These are phyloP conservation scores for Lepilemur ruficaudatus DNA, from an alignment of 2,797 vertebrate genomes.

Conservation along the genomic window DNA sequence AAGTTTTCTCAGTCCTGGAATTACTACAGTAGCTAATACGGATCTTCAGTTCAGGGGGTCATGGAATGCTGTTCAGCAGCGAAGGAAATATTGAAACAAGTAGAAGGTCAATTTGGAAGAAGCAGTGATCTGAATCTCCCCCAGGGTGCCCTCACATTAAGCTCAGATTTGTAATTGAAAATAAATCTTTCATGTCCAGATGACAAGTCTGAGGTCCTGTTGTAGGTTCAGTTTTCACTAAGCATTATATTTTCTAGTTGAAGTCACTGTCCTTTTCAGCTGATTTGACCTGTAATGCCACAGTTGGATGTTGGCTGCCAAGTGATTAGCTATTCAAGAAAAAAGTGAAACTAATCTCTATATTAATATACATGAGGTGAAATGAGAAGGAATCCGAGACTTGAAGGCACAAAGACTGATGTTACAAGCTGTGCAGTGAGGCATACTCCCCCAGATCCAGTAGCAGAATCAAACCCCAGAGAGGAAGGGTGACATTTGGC, in stretches of 20 bases:
- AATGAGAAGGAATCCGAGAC: slow-evolving; percentile 52
- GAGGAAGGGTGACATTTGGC: slow-evolving; percentile 53
- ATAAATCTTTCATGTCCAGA: slow-evolving; percentile 65
- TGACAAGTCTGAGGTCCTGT: slow-evolving; percentile 60
- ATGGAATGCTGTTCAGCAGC: not conserved
- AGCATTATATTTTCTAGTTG: slow-evolving; percentile 62
- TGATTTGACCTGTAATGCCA: slow-evolving; percentile 60
- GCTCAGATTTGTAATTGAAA: slow-evolving; percentile 67
- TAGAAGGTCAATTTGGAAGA: slow-evolving; percentile 66
- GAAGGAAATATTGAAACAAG: slow-evolving; percentile 64
- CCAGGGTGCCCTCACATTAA: slow-evolving; percentile 45
- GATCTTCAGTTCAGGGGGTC: slow-evolving; percentile 55
- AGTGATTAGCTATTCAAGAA: slow-evolving; percentile 69
- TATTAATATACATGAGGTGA: slow-evolving; percentile 70
- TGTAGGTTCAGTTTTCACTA: slow-evolving; percentile 52
- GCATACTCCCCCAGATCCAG: not conserved
- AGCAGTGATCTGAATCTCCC: slow-evolving; percentile 62
- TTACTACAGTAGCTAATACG: slow-evolving; percentile 18
- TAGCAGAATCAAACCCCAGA: slow-evolving; percentile 57
- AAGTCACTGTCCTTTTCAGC: slow-evolving; percentile 61
- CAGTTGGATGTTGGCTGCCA: slow-evolving; percentile 46
- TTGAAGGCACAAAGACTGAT: slow-evolving; percentile 48
- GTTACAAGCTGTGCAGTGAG: slow-evolving; percentile 53
- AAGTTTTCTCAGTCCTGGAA: slow-evolving; percentile 18
- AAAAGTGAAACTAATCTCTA: slow-evolving; percentile 59